Base-by-base conservation (phyloP, 2,797 vertebrate species). In the Urocyon cinereoargenteus region DNA sequence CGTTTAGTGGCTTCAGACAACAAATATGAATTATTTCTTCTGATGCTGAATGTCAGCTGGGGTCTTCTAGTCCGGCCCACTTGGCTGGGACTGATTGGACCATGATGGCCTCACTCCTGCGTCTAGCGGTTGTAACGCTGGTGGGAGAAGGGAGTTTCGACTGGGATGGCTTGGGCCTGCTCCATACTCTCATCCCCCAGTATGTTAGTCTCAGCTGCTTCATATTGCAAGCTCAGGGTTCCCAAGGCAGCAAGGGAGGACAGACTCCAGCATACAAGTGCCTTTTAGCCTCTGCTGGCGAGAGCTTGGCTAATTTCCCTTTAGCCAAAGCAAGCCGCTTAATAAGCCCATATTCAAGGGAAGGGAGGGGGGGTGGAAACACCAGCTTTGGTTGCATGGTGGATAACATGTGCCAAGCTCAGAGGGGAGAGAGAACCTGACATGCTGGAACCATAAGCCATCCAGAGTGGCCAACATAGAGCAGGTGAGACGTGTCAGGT, bases 241-340 rank as follows among this genome's bases (percentile, higher is more conserved):
- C 51, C n/a, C 26, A 57, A 40, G 57, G 61, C 22, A 93, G 77
- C 34, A 57, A 62, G 28, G 59, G 57, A 49, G 34, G 36, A 62
- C 31, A 28, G 45, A 68, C 13, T 10, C 62, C n/a, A 81, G 5
- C 18, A 6, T 1, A 0, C 13, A 11, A 16, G 34, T 68, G 22
- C 22, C 40, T 95, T 64, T 57, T 9, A 75, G 4, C 22, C 36
- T 90, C 28, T 68, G 18, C 19, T 53, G 66, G 4, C 36, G 78
- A 16, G 34, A 45, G 12, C 34, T 31, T 40, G 73, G 81, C 24
- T 90, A 3, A 92, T 95, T 86, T 92, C 85, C 62, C 55, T 92
- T 79, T 86, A 73, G 14, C n/a, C 68, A 94, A 28, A 94, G 36
- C 19, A 84, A 79, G 34, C 68, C 40, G 24, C 51, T 49, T 59